Percentiles rank a stretch among this genome's conserved stretches.
phyloP scores from a whole-genome alignment of 2,888 invertebrate genomes.

The Branchipolynoe longqiensis region DNA sequence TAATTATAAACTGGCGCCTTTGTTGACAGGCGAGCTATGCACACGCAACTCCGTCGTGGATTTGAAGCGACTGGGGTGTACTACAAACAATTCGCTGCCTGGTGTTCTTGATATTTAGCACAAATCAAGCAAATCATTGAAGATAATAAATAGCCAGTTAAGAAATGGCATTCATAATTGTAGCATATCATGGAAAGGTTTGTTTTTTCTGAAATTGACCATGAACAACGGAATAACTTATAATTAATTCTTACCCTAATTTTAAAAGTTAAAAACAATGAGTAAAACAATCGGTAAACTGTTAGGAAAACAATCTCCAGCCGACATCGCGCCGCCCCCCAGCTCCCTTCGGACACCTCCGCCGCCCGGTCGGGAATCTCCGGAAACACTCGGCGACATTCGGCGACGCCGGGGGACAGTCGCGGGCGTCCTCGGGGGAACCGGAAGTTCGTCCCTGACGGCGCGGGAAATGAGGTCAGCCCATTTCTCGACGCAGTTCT shows the following conservation, averaged over 20 bases:
- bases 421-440: constrained; percentile 29
- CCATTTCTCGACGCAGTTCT: too few species aligned
- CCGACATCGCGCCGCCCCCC: background rate
- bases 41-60: constrained; percentile 24
- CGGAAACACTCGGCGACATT: constrained; percentile 33
- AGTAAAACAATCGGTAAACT: background rate
- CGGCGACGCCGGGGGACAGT: background rate
- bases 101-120: too few species aligned
- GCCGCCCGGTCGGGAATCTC: constrained; percentile 52
- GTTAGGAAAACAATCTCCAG: background rate
- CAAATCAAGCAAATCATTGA: too few species aligned
- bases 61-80: too few species aligned
- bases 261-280: background rate
- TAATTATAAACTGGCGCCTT: constrained; percentile 27
- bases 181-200: too few species aligned
- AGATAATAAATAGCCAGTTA: too few species aligned
- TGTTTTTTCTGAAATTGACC: too few species aligned
- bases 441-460: background rate
- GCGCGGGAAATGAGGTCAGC: constrained; percentile 11
- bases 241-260: too few species aligned
- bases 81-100: too few species aligned
- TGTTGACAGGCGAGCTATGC: background rate
- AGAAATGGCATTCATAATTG: too few species aligned
- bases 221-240: too few species aligned
- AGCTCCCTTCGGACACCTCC: constrained; percentile 52